Conservation (phyloP, 1,140 invertebrate species). For the Euschistus heros region DNA sequence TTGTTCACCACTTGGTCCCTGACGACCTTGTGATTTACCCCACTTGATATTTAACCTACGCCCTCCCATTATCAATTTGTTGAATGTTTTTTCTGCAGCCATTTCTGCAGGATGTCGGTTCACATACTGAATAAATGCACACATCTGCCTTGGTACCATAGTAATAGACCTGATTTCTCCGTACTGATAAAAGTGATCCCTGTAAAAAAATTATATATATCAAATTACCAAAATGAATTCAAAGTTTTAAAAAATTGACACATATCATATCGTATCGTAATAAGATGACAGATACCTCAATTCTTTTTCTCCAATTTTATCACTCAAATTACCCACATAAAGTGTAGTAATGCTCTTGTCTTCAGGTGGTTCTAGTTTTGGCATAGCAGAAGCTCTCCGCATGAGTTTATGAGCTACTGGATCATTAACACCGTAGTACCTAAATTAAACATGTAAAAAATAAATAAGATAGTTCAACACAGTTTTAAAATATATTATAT, state of each 20-base stretch:
- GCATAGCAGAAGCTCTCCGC: constrained; percentile 84
- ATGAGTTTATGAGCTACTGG: constrained; percentile 97
- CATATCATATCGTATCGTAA: neutral
- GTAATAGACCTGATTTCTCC: constrained; percentile 95
- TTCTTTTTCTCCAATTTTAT: constrained; percentile 80
- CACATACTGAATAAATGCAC: constrained; percentile 96
- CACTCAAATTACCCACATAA: constrained; percentile 89
- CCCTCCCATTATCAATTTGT: constrained; percentile 82
- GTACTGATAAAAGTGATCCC: constrained; percentile 94
- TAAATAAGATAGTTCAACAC: neutral
- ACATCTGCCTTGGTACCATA: constrained; percentile 85
- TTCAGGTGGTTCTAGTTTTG: constrained; percentile 87
- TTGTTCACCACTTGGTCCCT: constrained; percentile 32
- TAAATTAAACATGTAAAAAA: constrained; percentile 26
- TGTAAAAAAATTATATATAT: constrained; percentile 32
- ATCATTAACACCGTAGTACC: constrained; percentile 96
- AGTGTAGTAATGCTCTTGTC: constrained; percentile 93
- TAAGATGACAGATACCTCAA: constrained; percentile 49
- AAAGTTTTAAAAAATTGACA: neutral
- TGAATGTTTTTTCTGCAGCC: constrained; percentile 93
- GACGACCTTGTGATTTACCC: constrained; percentile 78
- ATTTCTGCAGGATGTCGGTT: constrained; percentile 77
- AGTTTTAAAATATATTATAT: neutral
- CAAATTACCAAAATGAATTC: neutral
- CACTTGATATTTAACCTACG: constrained; percentile 89